Conservation (phyloP, 2,888 invertebrate genomes). For the Fragum fragum region DNA sequence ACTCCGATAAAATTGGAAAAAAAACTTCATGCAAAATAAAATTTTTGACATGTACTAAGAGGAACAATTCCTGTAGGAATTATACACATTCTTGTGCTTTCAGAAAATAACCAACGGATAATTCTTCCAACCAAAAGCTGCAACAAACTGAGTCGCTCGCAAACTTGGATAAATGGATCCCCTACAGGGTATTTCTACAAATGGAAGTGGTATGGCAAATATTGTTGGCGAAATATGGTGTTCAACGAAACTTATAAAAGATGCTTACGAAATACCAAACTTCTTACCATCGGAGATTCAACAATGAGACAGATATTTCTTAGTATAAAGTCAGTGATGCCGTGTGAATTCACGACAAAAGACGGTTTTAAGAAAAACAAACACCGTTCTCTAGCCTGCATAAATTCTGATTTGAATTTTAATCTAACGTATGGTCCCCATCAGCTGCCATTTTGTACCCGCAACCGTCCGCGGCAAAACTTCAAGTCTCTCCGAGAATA, state of each 20-base stretch:
- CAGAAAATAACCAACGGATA: background rate
- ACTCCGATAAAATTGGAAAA: no score
- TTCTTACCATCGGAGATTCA: slow-evolving; percentile 57
- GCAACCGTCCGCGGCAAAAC: slow-evolving; percentile 41
- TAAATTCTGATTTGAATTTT: slow-evolving; percentile 33
- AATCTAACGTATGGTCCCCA: slow-evolving; percentile 46
- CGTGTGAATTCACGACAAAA: slow-evolving; percentile 48
- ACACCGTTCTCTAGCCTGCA: slow-evolving; percentile 46
- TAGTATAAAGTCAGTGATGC: slow-evolving; percentile 18
- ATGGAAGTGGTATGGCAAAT: slow-evolving; percentile 1
- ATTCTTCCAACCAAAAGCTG: background rate
- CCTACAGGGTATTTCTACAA: background rate
- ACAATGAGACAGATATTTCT: slow-evolving; percentile 49
- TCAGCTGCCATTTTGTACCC: slow-evolving; percentile 56
- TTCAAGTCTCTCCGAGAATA: slow-evolving; percentile 42
- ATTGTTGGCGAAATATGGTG: background rate
- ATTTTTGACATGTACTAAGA: no score
- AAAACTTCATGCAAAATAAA: no score
- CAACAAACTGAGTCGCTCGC: background rate
- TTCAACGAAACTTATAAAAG: background rate
- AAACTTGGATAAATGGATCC: background rate
- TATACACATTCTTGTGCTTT: no score
- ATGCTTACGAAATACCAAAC: slow-evolving; percentile 39
- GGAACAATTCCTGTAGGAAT: no score
- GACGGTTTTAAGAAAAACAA: slow-evolving; percentile 47